Evolutionary conservation across 2,797 vertebrate species (phyloP), one percentile per base, ranked within the genome.

Genomic region (Pseudochirops cupreus): DNA sequence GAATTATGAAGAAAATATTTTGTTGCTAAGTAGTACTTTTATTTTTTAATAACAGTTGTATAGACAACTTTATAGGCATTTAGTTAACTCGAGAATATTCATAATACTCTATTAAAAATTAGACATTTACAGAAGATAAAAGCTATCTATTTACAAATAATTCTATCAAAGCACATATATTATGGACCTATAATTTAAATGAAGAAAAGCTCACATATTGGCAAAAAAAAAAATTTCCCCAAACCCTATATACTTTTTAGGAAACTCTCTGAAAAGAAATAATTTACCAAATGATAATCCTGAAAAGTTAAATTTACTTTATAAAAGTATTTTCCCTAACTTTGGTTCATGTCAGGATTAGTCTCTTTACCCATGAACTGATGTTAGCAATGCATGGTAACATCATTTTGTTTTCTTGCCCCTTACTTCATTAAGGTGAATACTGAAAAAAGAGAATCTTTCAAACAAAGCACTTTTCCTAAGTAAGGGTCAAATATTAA

Each of bases 391-490:
- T 33, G 52, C 16, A 33, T 21, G 16, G 31, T 55, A 91, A 53
- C 39, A 55, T 54, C 28, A 55, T 91, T 55, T 91, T 91, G 53
- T 31, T 90, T 87, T 91, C 52, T 91, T 52, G 7, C 16, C 50
- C 3, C 28, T 91, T 54, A 7, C 53, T 91, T 91, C 31, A 18
- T 31, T 33, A 31, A 91, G 33, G 13, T 91, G 50, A 54, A 52
- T 16, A 12, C 1, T 53, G 53, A 53, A 5, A 82, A 59, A 33
- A 59, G 26, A 24, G 52, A 94, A 97, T 95, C 53, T 96, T 33
- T 16, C 28, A 91, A 91, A 91, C 90, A 91, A 96, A 94, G 93
- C 52, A 91, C 16, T 31, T 29, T 96, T 74, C 57, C 56, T 94
- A 5, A 1, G 94, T 87, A 67, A 67, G 11, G 87, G 5, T 24